Conservation (phyloP, 2,113 vertebrate genomes). For the Noturus placidus region DNA sequence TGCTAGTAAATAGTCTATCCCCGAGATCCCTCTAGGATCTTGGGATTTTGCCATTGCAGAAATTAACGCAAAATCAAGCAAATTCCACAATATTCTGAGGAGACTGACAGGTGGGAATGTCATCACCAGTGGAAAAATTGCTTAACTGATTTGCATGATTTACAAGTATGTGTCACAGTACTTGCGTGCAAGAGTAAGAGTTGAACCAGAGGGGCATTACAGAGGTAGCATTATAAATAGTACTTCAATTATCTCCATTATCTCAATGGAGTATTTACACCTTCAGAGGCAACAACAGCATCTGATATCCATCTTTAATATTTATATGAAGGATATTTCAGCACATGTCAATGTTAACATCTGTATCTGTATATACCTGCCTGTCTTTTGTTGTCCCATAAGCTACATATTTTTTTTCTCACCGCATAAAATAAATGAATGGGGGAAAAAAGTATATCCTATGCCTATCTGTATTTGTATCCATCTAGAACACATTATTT, state of each 20-base stretch:
- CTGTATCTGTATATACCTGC: not conserved
- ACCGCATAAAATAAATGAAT: not conserved
- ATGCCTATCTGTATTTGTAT: not conserved
- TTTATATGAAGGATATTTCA: not conserved
- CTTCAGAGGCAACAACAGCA: not conserved
- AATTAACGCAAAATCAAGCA: no score
- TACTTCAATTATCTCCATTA: not conserved
- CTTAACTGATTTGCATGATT: conserved; percentile 5
- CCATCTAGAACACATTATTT: not conserved
- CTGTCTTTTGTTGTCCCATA: not conserved
- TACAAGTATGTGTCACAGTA: not conserved
- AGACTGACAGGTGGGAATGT: not conserved
- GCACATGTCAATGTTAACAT: not conserved
- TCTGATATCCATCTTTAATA: not conserved
- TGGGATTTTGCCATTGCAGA: no score
- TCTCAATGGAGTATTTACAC: not conserved
- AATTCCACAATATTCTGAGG: no score
- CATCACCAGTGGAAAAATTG: not conserved
- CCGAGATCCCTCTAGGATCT: not conserved
- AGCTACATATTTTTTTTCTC: not conserved
- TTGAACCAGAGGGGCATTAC: not conserved
- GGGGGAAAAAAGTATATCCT: not conserved
- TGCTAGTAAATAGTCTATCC: not conserved
- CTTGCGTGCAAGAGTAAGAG: not conserved
- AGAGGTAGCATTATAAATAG: not conserved